Conservation (phyloP, 2,888 invertebrate species). For the Pinctada fucata region DNA sequence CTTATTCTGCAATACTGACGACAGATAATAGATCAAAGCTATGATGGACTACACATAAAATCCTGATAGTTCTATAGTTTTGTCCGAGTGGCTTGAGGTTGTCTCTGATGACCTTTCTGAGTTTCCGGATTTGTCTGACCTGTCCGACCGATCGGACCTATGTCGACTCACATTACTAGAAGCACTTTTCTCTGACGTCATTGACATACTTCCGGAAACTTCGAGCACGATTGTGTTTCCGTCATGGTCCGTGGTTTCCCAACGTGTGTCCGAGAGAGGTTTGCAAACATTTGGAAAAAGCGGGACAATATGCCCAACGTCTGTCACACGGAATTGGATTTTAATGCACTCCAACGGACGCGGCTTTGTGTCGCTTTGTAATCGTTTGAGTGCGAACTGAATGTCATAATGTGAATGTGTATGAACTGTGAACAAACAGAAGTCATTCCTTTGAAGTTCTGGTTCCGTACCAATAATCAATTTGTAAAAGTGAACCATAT, state of each 20-base stretch:
- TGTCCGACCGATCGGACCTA: slow-evolving; percentile 31
- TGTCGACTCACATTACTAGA: slow-evolving; percentile 21
- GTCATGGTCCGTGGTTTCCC: slow-evolving; percentile 71
- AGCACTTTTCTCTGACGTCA: slow-evolving; percentile 26
- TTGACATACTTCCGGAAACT: slow-evolving; percentile 33
- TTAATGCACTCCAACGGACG: slow-evolving; percentile 54
- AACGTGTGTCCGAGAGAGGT: slow-evolving; percentile 64
- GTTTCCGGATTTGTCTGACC: slow-evolving; percentile 27
- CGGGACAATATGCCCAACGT: slow-evolving; percentile 67
- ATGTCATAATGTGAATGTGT: slow-evolving; percentile 63
- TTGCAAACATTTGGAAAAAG: slow-evolving; percentile 69
- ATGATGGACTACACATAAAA: slow-evolving; percentile 32
- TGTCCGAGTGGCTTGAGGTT: slow-evolving; percentile 35
- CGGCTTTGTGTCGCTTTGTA: slow-evolving; percentile 53
- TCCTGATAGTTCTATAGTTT: slow-evolving; percentile 39
- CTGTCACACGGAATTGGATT: slow-evolving; percentile 64
- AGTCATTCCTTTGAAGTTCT: slow-evolving; percentile 63
- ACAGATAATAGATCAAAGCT: too few species aligned
- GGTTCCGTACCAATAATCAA: slow-evolving; percentile 65
- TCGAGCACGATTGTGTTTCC: slow-evolving; percentile 68
- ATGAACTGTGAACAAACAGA: slow-evolving; percentile 68
- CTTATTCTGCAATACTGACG: too few species aligned
- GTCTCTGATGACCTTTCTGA: slow-evolving; percentile 25
- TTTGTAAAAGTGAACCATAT: slow-evolving; percentile 69
- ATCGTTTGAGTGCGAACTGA: slow-evolving; percentile 69